phyloP scores from a whole-genome alignment of 2,797 vertebrate species.

The Parauchenoglanis ngamensis region DNA sequence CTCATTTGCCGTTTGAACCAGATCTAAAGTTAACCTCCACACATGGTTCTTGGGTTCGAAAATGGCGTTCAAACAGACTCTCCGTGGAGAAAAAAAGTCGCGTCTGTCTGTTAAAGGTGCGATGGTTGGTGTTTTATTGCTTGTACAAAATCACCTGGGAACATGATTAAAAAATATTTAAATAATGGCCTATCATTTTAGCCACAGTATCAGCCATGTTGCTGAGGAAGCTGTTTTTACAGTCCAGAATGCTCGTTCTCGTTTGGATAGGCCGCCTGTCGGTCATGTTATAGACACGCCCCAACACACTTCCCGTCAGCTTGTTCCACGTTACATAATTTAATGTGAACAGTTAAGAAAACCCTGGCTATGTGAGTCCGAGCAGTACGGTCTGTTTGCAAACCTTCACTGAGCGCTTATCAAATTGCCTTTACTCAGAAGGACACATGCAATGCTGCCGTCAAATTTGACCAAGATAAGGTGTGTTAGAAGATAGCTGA shows the following conservation, averaged over 20 bases:
- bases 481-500: slow-evolving; percentile 23
- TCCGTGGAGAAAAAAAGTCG: background rate
- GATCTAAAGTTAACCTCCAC: too few species aligned
- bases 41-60: background rate
- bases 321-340: background rate
- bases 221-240: background rate
- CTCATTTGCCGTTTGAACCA: background rate
- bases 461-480: slow-evolving; percentile 32
- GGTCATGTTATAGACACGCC: background rate
- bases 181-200: background rate
- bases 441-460: slow-evolving; percentile 13
- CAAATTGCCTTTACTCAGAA: slow-evolving; percentile 15
- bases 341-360: background rate
- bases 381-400: background rate
- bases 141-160: background rate
- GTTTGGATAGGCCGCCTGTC: background rate
- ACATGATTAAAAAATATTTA: background rate
- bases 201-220: background rate
- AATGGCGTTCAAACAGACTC: background rate
- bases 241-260: background rate
- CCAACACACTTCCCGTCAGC: background rate
- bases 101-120: background rate
- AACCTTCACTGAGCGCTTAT: slow-evolving; percentile 6
- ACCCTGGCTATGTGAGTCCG: background rate
- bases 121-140: background rate